Conservation (phyloP, 2,113 vertebrate genomes). For the Maccullochella peelii region DNA sequence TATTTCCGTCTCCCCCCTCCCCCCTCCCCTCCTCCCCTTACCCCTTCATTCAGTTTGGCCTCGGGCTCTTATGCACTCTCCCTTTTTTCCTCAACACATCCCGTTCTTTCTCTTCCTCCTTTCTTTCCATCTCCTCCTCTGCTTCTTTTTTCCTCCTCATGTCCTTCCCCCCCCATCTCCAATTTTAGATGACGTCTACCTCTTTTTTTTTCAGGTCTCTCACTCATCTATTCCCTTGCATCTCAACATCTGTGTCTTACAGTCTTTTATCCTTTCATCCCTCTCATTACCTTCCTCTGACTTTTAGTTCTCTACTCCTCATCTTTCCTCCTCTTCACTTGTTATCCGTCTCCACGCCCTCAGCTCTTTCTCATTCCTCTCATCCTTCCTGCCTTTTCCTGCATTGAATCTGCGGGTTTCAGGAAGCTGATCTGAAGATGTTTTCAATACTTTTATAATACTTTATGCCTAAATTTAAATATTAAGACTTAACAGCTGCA, state of each 20-base stretch:
- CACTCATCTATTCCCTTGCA: constrained; percentile 41
- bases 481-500: not conserved
- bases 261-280: constrained; percentile 22
- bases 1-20: not conserved
- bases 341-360: not conserved
- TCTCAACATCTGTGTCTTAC: constrained; percentile 61
- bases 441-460: not conserved
- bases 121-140: constrained; percentile 25
- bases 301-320: constrained; percentile 5
- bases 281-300: constrained; percentile 28
- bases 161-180: constrained; percentile 7
- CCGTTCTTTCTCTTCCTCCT: constrained; percentile 18
- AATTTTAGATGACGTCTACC: not conserved
- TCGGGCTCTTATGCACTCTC: constrained; percentile 9
- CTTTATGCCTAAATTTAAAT: not conserved
- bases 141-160: not conserved
- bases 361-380: not conserved
- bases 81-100: constrained; percentile 19
- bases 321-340: constrained; percentile 7
- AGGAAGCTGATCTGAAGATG: not conserved
- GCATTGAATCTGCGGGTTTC: constrained; percentile 1
- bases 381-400: constrained; percentile 2
- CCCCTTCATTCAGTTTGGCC: constrained; percentile 5
- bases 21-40: no score
- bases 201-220: constrained; percentile 1